Evolutionary conservation across 2,797 vertebrate genomes (phyloP), one percentile per base, ranked within the genome.

Genomic region (Benthosema pterotum): DNA sequence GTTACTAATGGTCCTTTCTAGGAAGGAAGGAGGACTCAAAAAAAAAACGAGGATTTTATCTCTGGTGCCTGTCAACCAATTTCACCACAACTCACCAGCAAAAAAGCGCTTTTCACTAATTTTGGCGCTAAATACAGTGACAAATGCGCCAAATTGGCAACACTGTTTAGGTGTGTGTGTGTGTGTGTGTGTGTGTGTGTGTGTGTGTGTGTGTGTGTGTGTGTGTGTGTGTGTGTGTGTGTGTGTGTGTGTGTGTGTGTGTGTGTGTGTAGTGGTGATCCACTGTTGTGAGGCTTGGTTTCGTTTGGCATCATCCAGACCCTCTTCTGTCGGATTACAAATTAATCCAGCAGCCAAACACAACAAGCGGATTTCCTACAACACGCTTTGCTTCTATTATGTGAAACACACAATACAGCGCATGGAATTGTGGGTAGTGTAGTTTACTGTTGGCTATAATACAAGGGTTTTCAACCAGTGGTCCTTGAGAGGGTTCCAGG

Each of bases 361-460:
- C 22, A 22, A 22, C 84, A 83, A 89, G 45, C 84, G 89, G 91
- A 92, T 93, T 93, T 92, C 92, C 90, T 93, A 89, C 87, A 91
- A 91, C 88, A 91, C 77, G 90, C n/a, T n/a, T n/a, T n/a, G 87
- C 88, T 81, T n/a, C 69, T 57, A 28, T 11, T 43, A 6, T 59
- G 55, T 15, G 38, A 60, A 16, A 1, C 13, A n/a, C n/a, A n/a
- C n/a, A n/a, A n/a, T n/a, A n/a, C n/a, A n/a, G 12, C 72, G 83
- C 84, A 65, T 57, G 67, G 88, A 52, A 3, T 68, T 88, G 4
- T 93, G 93, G 92, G 92, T 88, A 91, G 57, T 91, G 91, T 82
- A 92, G 91, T n/a, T n/a, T n/a, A n/a, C n/a, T 91, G 15, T 69
- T 54, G 18, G 64, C 7, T n/a, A 52, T 17, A 25, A 22, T 49